These are phyloP conservation scores for Caranx ignobilis DNA, from an alignment of 2,113 vertebrate genomes.

Conservation along the genomic window DNA sequence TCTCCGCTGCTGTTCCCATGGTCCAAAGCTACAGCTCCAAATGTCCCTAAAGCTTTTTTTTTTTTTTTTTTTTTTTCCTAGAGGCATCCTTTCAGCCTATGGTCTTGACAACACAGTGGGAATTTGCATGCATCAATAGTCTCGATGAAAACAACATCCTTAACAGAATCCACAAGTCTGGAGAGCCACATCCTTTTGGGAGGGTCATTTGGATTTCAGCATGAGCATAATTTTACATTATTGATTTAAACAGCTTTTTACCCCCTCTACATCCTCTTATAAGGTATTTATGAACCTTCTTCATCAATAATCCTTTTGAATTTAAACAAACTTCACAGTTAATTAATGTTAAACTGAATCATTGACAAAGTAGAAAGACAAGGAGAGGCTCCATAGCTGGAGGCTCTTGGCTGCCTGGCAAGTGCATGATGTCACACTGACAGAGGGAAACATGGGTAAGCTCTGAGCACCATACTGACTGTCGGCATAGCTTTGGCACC, in stretches of 20 bases:
- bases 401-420: neutral
- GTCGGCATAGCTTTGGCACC: slow-evolving; percentile 6
- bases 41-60: slow-evolving; percentile 56
- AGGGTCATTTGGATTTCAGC: neutral
- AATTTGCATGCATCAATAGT: slow-evolving; percentile 74
- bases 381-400: slow-evolving; percentile 8
- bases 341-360: neutral
- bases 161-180: slow-evolving; percentile 39
- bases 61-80: slow-evolving; percentile 38
- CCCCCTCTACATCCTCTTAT: neutral
- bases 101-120: slow-evolving; percentile 63
- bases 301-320: slow-evolving; percentile 1
- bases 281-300: neutral
- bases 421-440: slow-evolving; percentile 15
- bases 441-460: slow-evolving; percentile 1
- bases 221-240: slow-evolving; percentile 10
- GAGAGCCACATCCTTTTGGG: slow-evolving; percentile 6
- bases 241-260: neutral
- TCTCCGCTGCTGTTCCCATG: slow-evolving; percentile 56
- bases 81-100: slow-evolving; percentile 67
- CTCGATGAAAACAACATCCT: slow-evolving; percentile 54
- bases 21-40: slow-evolving; percentile 45
- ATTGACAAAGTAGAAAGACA: neutral
- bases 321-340: neutral
- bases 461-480: neutral